Evolutionary conservation across 1,140 invertebrate species (phyloP).

Genomic region (Brachionus rubens): DNA sequence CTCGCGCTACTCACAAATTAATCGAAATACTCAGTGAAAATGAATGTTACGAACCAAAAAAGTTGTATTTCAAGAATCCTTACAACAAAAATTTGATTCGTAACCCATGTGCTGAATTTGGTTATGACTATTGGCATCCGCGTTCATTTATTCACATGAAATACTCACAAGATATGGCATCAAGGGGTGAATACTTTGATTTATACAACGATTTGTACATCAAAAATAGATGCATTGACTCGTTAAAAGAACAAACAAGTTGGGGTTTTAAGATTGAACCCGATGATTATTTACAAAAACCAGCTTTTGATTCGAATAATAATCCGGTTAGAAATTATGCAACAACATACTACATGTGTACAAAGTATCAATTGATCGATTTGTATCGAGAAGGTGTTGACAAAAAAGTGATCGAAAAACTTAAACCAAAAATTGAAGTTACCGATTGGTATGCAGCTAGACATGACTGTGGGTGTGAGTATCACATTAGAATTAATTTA

Average conservation of each 20-base stretch:
- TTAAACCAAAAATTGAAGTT: constrained; percentile 55
- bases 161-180: neutral
- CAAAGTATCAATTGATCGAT: constrained; percentile 59
- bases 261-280: constrained; percentile 48
- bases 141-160: too few relatives aligned
- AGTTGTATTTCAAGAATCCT: constrained; percentile 56
- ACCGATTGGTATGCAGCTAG: constrained; percentile 49
- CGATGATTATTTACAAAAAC: constrained; percentile 28
- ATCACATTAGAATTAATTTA: constrained; percentile 47
- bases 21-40: constrained; percentile 52
- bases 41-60: constrained; percentile 51
- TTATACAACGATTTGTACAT: constrained; percentile 54
- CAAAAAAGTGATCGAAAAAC: constrained; percentile 55
- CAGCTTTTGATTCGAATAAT: neutral
- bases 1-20: constrained; percentile 50
- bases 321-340: constrained; percentile 56
- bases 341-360: constrained; percentile 57
- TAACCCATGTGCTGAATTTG: constrained; percentile 59
- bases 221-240: constrained; percentile 54
- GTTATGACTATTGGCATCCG: constrained; percentile 31
- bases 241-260: constrained; percentile 52
- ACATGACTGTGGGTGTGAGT: constrained; percentile 51
- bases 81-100: constrained; percentile 60
- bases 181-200: too few relatives aligned
- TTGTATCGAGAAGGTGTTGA: constrained; percentile 55